Evolutionary conservation across 2,113 vertebrate genomes (phyloP).

Genomic region (Hemichromis elongatus): DNA sequence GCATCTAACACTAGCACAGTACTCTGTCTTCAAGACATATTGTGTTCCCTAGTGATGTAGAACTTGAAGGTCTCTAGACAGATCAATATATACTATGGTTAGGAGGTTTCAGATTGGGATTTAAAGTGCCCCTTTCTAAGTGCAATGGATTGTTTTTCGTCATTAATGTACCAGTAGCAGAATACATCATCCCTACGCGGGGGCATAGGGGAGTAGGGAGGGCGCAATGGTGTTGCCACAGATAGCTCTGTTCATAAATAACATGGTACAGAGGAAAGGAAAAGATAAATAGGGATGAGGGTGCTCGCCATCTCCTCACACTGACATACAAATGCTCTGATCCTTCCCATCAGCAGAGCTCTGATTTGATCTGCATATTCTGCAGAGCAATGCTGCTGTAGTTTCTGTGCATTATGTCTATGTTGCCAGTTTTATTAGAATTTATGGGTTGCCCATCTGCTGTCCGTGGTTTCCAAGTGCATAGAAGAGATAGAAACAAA

Average conservation of each 20-base stretch:
- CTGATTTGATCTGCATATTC: background rate
- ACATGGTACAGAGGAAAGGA: background rate
- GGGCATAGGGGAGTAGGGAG: background rate
- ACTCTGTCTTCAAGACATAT: background rate
- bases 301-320: background rate
- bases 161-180: background rate
- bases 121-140: background rate
- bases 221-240: background rate
- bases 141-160: background rate
- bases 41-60: background rate
- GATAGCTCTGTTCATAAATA: conserved; percentile 1
- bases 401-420: background rate
- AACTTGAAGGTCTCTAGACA: background rate
- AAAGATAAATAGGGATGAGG: background rate
- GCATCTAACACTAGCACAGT: background rate
- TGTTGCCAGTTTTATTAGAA: background rate
- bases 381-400: background rate
- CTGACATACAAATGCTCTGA: conserved; percentile 2
- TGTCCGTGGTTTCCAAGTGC: background rate
- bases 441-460: background rate
- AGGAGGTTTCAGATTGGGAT: background rate
- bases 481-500: background rate
- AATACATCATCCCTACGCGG: background rate
- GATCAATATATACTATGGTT: conserved; percentile 8
- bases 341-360: background rate